Evolutionary conservation across 2,113 vertebrate genomes (phyloP).

Genomic region (Psophia crepitans): DNA sequence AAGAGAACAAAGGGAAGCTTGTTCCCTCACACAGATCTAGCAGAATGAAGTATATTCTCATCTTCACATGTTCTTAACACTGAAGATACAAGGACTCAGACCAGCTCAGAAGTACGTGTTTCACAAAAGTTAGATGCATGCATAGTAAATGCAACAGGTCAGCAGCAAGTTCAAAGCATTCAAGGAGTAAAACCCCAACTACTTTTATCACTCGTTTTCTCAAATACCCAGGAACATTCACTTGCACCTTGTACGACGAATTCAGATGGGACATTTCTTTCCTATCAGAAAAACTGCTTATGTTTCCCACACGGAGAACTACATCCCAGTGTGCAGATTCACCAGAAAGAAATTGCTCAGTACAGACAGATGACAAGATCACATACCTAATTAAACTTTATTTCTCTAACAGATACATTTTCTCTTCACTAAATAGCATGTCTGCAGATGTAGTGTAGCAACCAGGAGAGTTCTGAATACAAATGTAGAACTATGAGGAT

Average conservation of each 20-base stretch:
- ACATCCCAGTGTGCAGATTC: neutral
- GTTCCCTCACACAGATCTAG: neutral
- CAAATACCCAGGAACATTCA: neutral
- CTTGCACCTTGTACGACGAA: neutral
- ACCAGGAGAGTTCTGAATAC: neutral
- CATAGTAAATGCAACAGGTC: neutral
- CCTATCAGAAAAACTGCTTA: neutral
- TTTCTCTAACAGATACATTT: neutral
- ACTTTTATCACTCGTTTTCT: neutral
- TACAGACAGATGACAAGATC: neutral
- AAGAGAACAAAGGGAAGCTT: neutral
- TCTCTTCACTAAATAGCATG: neutral
- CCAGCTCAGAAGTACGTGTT: neutral
- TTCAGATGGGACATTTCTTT: neutral
- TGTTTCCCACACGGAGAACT: neutral
- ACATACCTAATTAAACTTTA: neutral
- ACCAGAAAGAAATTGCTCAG: neutral
- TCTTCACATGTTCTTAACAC: neutral
- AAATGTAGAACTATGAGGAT: neutral
- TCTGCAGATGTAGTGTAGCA: neutral
- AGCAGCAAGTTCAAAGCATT: neutral
- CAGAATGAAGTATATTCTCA: neutral
- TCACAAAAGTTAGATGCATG: neutral
- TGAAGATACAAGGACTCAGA: neutral
- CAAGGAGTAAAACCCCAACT: neutral